Percentiles rank a stretch among this genome's conserved stretches.
phyloP scores from a whole-genome alignment of 2,113 vertebrate species.

The Oxyruncus cristatus region DNA sequence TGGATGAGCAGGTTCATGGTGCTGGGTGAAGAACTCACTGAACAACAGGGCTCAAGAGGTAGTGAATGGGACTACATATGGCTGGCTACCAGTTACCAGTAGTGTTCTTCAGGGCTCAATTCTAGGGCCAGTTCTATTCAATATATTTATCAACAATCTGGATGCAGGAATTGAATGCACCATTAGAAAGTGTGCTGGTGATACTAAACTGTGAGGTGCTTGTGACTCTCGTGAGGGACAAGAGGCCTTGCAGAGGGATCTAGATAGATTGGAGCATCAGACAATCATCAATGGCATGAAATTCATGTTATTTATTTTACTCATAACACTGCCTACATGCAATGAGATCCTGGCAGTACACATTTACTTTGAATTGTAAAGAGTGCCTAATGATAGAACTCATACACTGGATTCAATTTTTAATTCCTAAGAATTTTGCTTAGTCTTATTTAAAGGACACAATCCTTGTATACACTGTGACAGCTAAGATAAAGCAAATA shows the following conservation, averaged over 20 bases:
- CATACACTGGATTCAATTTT: neutral
- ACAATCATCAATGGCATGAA: neutral
- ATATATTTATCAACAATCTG: neutral
- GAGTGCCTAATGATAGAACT: neutral
- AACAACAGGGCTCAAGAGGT: neutral
- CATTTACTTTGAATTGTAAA: neutral
- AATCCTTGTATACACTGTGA: neutral
- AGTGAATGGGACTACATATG: neutral
- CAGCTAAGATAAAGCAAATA: neutral
- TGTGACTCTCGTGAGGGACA: neutral
- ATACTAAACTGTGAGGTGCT: neutral
- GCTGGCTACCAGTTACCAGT: neutral
- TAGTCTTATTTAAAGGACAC: neutral
- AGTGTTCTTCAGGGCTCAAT: neutral
- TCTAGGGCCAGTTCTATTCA: neutral
- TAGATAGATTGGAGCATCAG: neutral
- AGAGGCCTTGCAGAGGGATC: neutral
- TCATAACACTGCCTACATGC: neutral
- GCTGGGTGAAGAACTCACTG: neutral
- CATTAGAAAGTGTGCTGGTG: neutral
- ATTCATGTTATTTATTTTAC: neutral
- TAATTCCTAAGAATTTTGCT: neutral
- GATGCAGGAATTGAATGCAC: neutral
- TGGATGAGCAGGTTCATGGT: neutral
- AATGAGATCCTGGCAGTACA: neutral